Percentiles rank a stretch among this genome's conserved stretches.
These are phyloP conservation scores for Aricia agestis DNA, from an alignment of 1,140 invertebrate species.

Conservation along the genomic window DNA sequence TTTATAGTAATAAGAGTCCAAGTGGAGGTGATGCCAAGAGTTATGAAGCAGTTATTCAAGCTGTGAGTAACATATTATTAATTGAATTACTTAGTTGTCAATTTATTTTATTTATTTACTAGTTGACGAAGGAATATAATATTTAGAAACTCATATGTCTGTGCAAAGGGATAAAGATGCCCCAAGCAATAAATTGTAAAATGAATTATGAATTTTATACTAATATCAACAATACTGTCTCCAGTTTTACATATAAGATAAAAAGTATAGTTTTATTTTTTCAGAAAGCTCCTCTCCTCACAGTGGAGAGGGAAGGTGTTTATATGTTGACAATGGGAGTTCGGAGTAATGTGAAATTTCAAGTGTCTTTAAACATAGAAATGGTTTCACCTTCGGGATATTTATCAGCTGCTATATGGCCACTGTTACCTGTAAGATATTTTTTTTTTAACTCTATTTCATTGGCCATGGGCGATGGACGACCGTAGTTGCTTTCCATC, in stretches of 20 bases:
- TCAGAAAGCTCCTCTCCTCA: conserved; percentile 38
- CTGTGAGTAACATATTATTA: conserved; percentile 30
- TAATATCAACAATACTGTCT: not conserved
- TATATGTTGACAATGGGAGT: conserved; percentile 50
- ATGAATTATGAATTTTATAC: no score
- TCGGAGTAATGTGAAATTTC: conserved; percentile 53
- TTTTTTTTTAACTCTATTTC: not conserved
- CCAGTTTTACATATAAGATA: not conserved
- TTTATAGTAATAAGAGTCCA: conserved; percentile 34
- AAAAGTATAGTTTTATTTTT: not conserved
- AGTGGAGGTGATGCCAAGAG: conserved; percentile 30
- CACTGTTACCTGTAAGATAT: conserved; percentile 79
- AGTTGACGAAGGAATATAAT: no score
- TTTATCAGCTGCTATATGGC: conserved; percentile 86
- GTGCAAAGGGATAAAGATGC: no score
- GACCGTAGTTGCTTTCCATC: no score
- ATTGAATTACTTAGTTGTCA: no score
- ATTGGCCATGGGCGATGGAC: no score
- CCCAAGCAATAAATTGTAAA: no score
- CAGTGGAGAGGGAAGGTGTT: conserved; percentile 50
- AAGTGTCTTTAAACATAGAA: conserved; percentile 77
- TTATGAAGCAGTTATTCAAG: conserved; percentile 25
- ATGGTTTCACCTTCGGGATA: conserved; percentile 83
- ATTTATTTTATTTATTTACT: no score
- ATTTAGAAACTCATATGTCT: no score